phyloP scores from a whole-genome alignment of 2,797 vertebrate genomes.

The Neomorphus geoffroyi region DNA sequence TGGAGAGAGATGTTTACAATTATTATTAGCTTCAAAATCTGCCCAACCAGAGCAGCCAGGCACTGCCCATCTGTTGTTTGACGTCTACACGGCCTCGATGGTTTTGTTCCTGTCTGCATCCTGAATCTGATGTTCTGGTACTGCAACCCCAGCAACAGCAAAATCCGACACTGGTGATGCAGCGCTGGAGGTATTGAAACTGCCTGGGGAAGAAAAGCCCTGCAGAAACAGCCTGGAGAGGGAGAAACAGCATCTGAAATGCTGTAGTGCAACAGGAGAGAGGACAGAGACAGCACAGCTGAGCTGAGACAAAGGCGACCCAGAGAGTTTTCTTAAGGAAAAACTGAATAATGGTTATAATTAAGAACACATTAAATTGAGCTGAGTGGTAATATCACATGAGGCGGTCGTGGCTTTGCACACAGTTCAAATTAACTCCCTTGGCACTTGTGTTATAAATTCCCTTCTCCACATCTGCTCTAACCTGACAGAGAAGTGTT shows the following conservation, averaged over 20 bases:
- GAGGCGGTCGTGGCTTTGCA: background rate
- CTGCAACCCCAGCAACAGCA: background rate
- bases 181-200: background rate
- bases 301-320: background rate
- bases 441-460: background rate
- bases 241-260: background rate
- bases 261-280: background rate
- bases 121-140: background rate
- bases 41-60: background rate
- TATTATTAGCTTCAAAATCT: constrained; percentile 52
- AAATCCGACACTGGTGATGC: background rate
- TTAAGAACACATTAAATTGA: background rate
- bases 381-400: background rate
- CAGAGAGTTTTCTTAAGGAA: background rate
- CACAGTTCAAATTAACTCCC: background rate
- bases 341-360: background rate
- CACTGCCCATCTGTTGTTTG: background rate
- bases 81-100: background rate
- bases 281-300: background rate
- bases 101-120: background rate
- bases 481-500: background rate
- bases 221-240: background rate
- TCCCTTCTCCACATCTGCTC: background rate
- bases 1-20: constrained; percentile 30
- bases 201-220: background rate